Conservation (phyloP, 2,113 vertebrate species). For the Nematolebias whitei region DNA sequence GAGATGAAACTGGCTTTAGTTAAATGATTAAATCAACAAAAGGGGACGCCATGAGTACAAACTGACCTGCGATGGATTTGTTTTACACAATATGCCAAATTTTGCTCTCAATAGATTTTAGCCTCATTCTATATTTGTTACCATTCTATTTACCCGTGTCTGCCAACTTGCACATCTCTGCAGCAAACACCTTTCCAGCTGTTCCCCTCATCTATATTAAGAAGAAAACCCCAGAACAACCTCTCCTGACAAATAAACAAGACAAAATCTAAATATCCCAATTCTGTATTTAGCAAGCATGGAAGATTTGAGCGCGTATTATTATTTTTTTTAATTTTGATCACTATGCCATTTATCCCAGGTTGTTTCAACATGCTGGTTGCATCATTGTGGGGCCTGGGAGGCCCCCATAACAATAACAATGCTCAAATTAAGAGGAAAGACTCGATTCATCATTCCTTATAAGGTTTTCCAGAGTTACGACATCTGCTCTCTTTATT, state of each 20-base stretch:
- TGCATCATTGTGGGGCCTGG: slow-evolving; percentile 55
- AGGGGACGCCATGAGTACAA: slow-evolving; percentile 9
- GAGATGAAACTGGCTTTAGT: slow-evolving; percentile 48
- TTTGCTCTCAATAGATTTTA: slow-evolving; percentile 21
- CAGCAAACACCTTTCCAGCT: slow-evolving; percentile 8
- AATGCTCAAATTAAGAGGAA: slow-evolving; percentile 51
- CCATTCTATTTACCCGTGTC: slow-evolving; percentile 2
- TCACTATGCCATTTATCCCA: slow-evolving; percentile 66
- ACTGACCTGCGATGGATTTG: slow-evolving; percentile 39
- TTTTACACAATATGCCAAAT: slow-evolving; percentile 33
- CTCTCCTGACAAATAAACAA: neutral
- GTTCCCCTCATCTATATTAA: slow-evolving; percentile 13
- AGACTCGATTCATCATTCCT: slow-evolving; percentile 1
- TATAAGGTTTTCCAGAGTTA: slow-evolving; percentile 36
- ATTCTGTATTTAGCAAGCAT: slow-evolving; percentile 76
- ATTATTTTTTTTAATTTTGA: slow-evolving; percentile 41
- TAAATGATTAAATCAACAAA: slow-evolving; percentile 36
- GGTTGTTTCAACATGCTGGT: slow-evolving; percentile 65
- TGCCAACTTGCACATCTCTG: slow-evolving; percentile 15
- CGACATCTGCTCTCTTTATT: slow-evolving; percentile 46
- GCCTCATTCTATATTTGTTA: slow-evolving; percentile 14
- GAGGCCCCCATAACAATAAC: slow-evolving; percentile 67
- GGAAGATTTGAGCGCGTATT: slow-evolving; percentile 71
- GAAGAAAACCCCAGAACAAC: neutral
- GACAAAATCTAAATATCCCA: slow-evolving; percentile 64